phyloP scores from a whole-genome alignment of 2,113 vertebrate species.

The Micronycteris hirsuta region DNA sequence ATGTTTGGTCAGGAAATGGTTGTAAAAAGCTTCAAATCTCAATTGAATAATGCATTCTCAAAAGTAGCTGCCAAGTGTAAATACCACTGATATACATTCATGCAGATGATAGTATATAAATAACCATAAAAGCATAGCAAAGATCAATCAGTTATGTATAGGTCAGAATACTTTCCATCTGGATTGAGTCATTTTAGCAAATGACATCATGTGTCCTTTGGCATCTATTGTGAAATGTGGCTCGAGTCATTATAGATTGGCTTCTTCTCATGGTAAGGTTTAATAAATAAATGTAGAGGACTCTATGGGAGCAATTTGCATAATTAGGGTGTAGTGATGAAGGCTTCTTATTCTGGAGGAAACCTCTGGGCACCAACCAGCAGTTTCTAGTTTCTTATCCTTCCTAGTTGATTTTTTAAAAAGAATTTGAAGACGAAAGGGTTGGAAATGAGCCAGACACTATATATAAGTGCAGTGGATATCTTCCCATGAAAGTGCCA shows the following conservation, averaged over 20 bases:
- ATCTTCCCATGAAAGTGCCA: conserved; percentile 1
- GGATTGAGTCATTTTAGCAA: conserved; percentile 68
- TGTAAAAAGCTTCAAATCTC: conserved; percentile 60
- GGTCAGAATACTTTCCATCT: conserved; percentile 70
- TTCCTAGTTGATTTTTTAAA: not conserved
- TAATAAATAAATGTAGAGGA: conserved; percentile 45
- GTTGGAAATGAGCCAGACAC: conserved; percentile 18
- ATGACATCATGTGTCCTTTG: conserved; percentile 73
- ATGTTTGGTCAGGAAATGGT: conserved; percentile 63
- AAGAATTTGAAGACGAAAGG: conserved; percentile 40
- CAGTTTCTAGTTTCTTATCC: conserved; percentile 21
- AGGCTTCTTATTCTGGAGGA: conserved; percentile 15
- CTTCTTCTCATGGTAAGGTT: conserved; percentile 36
- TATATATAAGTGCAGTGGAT: not conserved
- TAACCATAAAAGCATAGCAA: conserved; percentile 54
- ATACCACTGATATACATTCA: conserved; percentile 71
- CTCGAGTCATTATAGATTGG: conserved; percentile 56
- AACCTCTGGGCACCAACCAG: not conserved
- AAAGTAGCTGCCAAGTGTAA: conserved; percentile 73
- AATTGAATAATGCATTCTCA: conserved; percentile 71
- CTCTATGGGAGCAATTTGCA: conserved; percentile 30
- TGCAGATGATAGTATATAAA: conserved; percentile 72
- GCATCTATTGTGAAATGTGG: conserved; percentile 65
- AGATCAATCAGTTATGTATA: conserved; percentile 69
- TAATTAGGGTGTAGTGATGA: conserved; percentile 44